phyloP scores from a whole-genome alignment of 2,797 vertebrate genomes.

The Hypotaenidia okinawae region DNA sequence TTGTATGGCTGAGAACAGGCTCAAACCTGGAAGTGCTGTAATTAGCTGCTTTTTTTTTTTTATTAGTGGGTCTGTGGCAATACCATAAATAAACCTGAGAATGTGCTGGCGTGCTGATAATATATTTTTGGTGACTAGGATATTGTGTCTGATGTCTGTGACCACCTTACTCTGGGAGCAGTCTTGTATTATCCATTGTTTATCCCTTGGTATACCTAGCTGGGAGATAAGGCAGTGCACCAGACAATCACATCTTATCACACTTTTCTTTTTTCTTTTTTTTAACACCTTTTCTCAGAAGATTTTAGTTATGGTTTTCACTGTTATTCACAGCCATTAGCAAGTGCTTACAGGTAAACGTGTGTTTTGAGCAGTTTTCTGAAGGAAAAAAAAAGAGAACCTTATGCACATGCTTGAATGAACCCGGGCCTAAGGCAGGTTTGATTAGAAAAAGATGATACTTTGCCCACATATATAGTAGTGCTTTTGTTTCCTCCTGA shows the following conservation, averaged over 20 bases:
- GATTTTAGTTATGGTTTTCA: background rate
- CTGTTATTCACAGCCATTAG: background rate
- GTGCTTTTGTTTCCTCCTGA: constrained; percentile 53
- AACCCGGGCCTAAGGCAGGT: background rate
- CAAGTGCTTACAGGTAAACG: constrained; percentile 18
- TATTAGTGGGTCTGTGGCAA: background rate
- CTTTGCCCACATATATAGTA: constrained; percentile 19
- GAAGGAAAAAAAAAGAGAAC: background rate
- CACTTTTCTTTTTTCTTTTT: background rate
- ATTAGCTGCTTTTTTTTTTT: background rate
- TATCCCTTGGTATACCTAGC: background rate
- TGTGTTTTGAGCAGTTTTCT: background rate
- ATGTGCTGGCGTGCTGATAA: background rate
- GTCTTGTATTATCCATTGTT: background rate
- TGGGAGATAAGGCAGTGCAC: background rate
- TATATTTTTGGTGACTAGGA: background rate
- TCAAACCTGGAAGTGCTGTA: background rate
- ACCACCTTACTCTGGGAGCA: background rate
- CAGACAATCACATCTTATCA: background rate
- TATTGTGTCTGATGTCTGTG: background rate
- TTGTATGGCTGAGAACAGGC: background rate
- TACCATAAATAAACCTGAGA: background rate
- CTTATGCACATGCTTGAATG: constrained; percentile 22
- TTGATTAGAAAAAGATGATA: constrained; percentile 61
- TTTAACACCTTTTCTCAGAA: background rate